Percentiles rank a stretch among this genome's conserved stretches.
These are phyloP conservation scores for Euura lappo DNA, from an alignment of 1,140 invertebrate genomes.

Conservation along the genomic window DNA sequence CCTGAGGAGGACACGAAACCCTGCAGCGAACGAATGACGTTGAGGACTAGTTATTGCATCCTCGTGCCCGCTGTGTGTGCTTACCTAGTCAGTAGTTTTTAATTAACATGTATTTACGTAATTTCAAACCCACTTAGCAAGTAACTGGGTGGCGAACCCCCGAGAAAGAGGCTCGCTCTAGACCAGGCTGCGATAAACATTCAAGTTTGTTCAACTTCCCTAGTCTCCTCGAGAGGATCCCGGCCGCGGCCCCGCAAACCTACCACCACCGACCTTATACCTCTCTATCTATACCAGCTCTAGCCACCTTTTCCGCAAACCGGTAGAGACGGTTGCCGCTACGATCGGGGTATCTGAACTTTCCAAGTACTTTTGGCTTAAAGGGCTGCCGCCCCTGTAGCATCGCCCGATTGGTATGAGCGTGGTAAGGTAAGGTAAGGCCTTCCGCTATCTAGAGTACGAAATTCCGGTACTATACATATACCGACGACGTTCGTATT, in stretches of 20 bases:
- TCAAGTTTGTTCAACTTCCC: constrained; percentile 27
- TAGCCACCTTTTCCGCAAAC: background rate
- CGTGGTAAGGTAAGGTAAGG: background rate
- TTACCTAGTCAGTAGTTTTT: constrained; percentile 32
- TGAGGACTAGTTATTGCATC: constrained; percentile 2
- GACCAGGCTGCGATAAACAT: constrained; percentile 38
- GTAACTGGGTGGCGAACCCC: constrained; percentile 27
- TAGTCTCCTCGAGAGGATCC: background rate
- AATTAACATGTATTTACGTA: constrained; percentile 36
- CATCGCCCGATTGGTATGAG: background rate
- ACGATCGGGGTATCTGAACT: constrained; percentile 1
- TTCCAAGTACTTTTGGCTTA: constrained; percentile 7
- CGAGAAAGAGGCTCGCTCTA: constrained; percentile 14
- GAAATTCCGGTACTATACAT: background rate
- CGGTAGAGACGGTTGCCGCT: background rate
- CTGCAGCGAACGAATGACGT: background rate
- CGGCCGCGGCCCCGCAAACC: background rate
- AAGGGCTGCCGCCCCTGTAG: background rate
- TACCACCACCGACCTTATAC: background rate
- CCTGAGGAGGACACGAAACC: background rate
- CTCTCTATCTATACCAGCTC: background rate
- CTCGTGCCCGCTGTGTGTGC: constrained; percentile 7
- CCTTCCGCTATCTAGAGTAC: background rate
- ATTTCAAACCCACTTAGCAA: constrained; percentile 30
- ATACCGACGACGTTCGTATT: background rate